These are phyloP conservation scores for Gobio occitaniae DNA, from an alignment of 2,797 vertebrate genomes.

Conservation along the genomic window DNA sequence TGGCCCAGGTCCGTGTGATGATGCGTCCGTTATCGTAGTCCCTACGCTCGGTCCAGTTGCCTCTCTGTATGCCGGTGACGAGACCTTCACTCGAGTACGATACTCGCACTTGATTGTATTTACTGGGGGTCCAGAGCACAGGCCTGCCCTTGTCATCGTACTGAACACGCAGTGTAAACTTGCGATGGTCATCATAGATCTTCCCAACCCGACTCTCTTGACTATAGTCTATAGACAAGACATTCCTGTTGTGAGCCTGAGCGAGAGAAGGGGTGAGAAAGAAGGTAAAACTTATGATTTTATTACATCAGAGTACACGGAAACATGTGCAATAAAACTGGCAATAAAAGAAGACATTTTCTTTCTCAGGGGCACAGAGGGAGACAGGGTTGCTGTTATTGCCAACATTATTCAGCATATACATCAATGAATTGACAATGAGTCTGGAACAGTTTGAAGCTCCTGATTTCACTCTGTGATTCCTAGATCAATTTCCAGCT, in stretches of 20 bases:
- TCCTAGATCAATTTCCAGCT: conserved; percentile 26
- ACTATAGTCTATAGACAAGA: conserved; percentile 97
- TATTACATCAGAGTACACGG: conserved; percentile 37
- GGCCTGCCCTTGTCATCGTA: conserved; percentile 92
- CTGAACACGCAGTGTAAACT: conserved; percentile 96
- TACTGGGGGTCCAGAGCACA: conserved; percentile 93
- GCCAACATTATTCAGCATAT: conserved; percentile 33
- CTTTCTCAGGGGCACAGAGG: conserved; percentile 36
- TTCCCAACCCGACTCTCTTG: conserved; percentile 92
- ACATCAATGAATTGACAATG: conserved; percentile 42
- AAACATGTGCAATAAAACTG: conserved; percentile 36
- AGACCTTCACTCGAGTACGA: conserved; percentile 89
- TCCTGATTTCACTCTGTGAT: conserved; percentile 20
- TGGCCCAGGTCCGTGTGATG: conserved; percentile 93
- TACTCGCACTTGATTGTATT: conserved; percentile 96
- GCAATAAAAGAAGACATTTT: conserved; percentile 36
- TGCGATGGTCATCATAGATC: conserved; percentile 98
- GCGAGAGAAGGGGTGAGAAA: conserved; percentile 1
- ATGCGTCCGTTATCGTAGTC: conserved; percentile 95
- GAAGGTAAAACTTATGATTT: conserved; percentile 24
- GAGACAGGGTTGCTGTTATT: conserved; percentile 22
- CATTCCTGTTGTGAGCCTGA: conserved; percentile 97
- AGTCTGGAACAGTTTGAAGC: conserved; percentile 33
- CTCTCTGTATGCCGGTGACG: conserved; percentile 92
- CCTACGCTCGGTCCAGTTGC: conserved; percentile 94